These are phyloP conservation scores for Aleadryas rufinucha DNA, from an alignment of 2,113 vertebrate species.

Conservation along the genomic window DNA sequence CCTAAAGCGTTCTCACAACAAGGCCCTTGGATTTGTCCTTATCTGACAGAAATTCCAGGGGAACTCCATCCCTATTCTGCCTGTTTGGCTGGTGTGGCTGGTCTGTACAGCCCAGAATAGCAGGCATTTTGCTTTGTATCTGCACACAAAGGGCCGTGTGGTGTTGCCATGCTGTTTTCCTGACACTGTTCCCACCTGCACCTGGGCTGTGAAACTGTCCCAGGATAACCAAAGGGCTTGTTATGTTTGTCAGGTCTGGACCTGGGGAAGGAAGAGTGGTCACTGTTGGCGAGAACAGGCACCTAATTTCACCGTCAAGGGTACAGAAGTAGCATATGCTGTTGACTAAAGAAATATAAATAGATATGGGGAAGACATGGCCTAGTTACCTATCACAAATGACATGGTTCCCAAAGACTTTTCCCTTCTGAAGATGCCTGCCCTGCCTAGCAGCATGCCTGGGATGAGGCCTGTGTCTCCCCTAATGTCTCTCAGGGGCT, in stretches of 20 bases:
- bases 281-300: background rate
- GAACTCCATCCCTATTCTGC: background rate
- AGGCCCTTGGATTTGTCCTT: background rate
- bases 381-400: background rate
- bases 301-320: background rate
- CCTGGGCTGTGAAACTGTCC: background rate
- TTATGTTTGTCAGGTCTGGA: background rate
- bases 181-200: background rate
- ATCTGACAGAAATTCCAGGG: background rate
- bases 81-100: background rate
- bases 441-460: background rate
- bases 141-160: accelerated
- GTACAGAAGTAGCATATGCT: background rate
- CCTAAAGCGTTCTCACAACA: accelerated
- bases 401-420: background rate
- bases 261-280: background rate
- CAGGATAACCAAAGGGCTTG: background rate
- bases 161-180: accelerated
- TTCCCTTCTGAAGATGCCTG: background rate
- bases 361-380: background rate
- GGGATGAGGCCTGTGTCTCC: background rate
- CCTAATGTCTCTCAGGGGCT: background rate
- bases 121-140: background rate
- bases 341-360: background rate
- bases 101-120: too few relatives aligned